A percentile compares a stretch with the other conserved stretches of the same genome.
These are phyloP conservation scores for Opisthocomus hoazin DNA, from an alignment of 2,113 vertebrate species.

Conservation along the genomic window DNA sequence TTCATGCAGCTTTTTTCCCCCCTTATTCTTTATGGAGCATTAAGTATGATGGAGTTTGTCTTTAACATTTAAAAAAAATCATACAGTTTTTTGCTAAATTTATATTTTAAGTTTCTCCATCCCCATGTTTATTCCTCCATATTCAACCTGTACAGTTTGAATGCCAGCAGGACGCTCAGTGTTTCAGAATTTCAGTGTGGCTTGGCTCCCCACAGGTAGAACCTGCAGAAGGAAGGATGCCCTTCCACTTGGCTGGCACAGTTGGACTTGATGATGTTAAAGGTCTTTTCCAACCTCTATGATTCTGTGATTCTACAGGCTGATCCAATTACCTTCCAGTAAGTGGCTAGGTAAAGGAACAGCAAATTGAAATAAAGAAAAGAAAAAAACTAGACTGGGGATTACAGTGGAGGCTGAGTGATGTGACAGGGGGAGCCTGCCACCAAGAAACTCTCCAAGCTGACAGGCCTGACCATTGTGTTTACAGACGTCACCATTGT, in stretches of 20 bases:
- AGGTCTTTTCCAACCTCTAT: too few species aligned
- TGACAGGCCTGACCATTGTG: not conserved
- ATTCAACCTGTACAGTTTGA: not conserved
- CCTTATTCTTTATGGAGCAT: not conserved
- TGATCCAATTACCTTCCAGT: not conserved
- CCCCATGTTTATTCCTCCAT: not conserved
- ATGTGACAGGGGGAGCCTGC: not conserved
- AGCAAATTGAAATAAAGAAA: not conserved
- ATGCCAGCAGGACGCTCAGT: not conserved
- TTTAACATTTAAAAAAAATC: not conserved
- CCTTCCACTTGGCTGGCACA: not conserved
- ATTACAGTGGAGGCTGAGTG: not conserved
- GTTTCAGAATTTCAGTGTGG: not conserved
- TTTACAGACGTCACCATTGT: not conserved
- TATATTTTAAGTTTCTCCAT: not conserved
- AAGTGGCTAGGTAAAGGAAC: not conserved
- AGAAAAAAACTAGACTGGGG: not conserved
- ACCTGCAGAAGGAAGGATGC: not conserved
- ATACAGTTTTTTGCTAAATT: accelerated
- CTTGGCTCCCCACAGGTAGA: not conserved
- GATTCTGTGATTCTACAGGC: not conserved
- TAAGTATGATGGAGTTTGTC: not conserved
- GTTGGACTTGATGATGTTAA: too few species aligned
- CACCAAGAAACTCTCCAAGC: not conserved
- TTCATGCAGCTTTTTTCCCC: accelerated